A percentile compares a stretch with the other conserved stretches of the same genome.
Conservation (phyloP, 2,113 vertebrate genomes). For the Chionodraco myersi region DNA sequence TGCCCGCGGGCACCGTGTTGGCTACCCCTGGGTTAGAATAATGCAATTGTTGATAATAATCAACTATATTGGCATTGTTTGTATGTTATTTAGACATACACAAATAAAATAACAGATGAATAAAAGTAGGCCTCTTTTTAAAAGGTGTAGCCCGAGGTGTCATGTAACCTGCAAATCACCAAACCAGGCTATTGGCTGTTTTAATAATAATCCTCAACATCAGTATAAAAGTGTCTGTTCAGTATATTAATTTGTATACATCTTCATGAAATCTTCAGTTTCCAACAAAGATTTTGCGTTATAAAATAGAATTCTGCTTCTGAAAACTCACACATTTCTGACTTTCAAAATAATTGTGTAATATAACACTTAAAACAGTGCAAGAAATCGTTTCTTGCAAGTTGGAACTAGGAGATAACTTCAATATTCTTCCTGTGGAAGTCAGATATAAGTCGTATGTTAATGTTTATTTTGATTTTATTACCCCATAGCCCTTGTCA, state of each 20-base stretch:
- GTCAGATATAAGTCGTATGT: neutral
- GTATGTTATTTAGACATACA: neutral
- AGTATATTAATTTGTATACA: neutral
- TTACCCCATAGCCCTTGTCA: neutral
- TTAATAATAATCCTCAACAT: neutral
- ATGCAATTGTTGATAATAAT: too few species aligned
- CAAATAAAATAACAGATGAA: too few species aligned
- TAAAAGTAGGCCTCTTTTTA: neutral
- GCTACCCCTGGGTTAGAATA: neutral
- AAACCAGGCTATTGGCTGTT: neutral
- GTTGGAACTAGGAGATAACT: too few species aligned
- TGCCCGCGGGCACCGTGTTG: too few species aligned
- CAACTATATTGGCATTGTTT: too few species aligned
- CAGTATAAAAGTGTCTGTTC: neutral
- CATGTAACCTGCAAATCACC: neutral
- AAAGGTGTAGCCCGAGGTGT: too few species aligned
- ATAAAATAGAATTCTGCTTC: neutral
- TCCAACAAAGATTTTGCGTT: neutral
- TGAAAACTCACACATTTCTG: neutral
- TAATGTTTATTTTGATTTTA: neutral
- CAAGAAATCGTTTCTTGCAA: too few species aligned
- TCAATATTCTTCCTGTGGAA: neutral
- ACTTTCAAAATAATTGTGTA: neutral
- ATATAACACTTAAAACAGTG: too few species aligned
- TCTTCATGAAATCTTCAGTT: neutral